Base-by-base conservation (phyloP, 2,113 vertebrate species). In the Baryphthengus martii region DNA sequence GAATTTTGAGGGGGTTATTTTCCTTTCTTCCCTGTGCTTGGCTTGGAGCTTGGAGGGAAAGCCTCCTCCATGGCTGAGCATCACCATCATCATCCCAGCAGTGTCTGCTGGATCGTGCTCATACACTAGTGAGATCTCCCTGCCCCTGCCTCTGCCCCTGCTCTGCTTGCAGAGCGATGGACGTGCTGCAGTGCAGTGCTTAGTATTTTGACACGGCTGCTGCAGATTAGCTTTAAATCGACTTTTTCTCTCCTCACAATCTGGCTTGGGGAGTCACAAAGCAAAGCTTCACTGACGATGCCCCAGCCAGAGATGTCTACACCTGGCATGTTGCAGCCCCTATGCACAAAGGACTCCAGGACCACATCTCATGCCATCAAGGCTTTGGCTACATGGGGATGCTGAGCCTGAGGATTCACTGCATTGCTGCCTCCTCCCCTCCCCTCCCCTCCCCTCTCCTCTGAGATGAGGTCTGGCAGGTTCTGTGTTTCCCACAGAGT, bases 281-380 rank as follows among this genome's bases (percentile, higher is more conserved):
- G 42, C 7, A 8, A 62, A 68, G 61, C 28, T 37, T n/a, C 44
- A 12, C 11, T 15, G 49, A 24, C 31, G 47, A 20, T 33, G 17
- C 28, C 24, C 16, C 31, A 45, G 33, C 26, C 17, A 35, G 62
- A 25, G 39, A n/a, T 25, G 49, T 29, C 67, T 14, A 3, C 5
- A 4, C 24, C 23, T 2, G 1, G 83, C 52, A 42, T 5, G 0
- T 17, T 13, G 49, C 39, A n/a, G 49, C 37, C 44, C 24, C 11
- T 52, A 3, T 2, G 2, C 33, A 15, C 3, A 0, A 39, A 35
- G 28, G 31, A 13, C 50, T 24, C 1, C 0, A 40, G 75, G 25
- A 59, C 28, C 33, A 16, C 5, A 1, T 37, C 61, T 73, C 21
- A 73, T 79, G 61, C 21, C 50, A 20, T 37, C 3, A 2, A 53